Percentiles rank a stretch among this genome's conserved stretches.
Evolutionary conservation across 2,113 vertebrate genomes (phyloP).

Genomic region (Isurus oxyrinchus): DNA sequence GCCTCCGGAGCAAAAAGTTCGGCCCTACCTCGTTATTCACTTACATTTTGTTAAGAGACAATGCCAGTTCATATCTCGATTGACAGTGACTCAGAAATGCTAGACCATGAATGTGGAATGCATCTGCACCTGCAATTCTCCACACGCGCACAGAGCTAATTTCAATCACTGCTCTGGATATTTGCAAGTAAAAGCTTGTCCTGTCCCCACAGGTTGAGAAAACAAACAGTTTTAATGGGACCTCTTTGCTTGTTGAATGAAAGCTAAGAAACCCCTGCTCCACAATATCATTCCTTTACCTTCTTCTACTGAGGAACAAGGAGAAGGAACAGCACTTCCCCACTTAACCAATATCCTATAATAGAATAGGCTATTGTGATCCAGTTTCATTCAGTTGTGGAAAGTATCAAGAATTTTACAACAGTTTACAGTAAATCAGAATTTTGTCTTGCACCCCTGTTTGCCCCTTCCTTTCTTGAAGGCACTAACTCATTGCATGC

Average conservation of each 20-base stretch:
- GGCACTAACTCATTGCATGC: too few species aligned
- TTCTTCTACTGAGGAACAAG: not conserved
- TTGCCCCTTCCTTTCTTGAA: too few species aligned
- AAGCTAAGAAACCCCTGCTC: not conserved
- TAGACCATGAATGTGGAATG: not conserved
- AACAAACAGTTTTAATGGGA: not conserved
- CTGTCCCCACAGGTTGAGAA: not conserved
- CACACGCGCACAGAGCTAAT: not conserved
- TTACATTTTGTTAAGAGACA: not conserved
- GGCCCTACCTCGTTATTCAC: not conserved
- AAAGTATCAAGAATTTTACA: too few species aligned
- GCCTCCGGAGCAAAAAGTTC: too few species aligned
- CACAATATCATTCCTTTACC: not conserved
- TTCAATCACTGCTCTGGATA: not conserved
- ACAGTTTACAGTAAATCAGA: too few species aligned
- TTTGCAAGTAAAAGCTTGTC: not conserved
- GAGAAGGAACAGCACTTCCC: not conserved
- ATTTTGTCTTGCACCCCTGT: too few species aligned
- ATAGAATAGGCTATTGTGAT: not conserved
- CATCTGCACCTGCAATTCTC: not conserved
- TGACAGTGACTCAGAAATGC: not conserved
- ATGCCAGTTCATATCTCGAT: not conserved
- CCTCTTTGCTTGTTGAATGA: not conserved
- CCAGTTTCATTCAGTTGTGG: too few species aligned
- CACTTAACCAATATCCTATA: not conserved